phyloP scores from a whole-genome alignment of 2,888 invertebrate species.

The Tortrix viridana region DNA sequence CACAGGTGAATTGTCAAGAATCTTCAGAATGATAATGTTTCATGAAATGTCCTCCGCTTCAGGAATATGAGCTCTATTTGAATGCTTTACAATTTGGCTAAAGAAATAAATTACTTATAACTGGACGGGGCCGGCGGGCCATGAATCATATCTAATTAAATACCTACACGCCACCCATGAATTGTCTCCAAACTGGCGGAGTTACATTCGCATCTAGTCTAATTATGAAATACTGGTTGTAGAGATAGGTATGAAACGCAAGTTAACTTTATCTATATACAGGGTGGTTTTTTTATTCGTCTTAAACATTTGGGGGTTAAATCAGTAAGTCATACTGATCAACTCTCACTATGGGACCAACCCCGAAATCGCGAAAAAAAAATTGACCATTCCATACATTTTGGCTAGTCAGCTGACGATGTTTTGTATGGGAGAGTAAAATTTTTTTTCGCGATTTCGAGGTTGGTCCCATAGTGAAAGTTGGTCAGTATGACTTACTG shows the following conservation, averaged over 20 bases:
- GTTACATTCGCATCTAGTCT: conserved; percentile 35
- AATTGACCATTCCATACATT: not conserved
- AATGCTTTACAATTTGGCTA: conserved; percentile 5
- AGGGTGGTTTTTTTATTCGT: too few species aligned
- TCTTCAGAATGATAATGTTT: conserved; percentile 6
- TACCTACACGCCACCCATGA: conserved; percentile 68
- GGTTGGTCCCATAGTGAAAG: too few species aligned
- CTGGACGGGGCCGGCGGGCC: conserved; percentile 56
- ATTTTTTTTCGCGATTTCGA: too few species aligned
- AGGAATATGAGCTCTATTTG: not conserved
- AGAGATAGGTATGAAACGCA: not conserved
- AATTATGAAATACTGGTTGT: conserved; percentile 28
- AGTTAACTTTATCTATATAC: not conserved
- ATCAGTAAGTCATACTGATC: too few species aligned
- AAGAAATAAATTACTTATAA: conserved; percentile 49
- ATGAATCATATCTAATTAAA: conserved; percentile 77
- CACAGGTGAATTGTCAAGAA: conserved; percentile 51
- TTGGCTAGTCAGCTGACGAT: too few species aligned
- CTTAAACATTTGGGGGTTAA: too few species aligned
- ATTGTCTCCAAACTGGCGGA: conserved; percentile 61
- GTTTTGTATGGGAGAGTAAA: too few species aligned
- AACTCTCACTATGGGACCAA: too few species aligned
- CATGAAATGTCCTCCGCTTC: not conserved
- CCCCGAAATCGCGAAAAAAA: not conserved
- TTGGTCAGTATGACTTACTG: too few species aligned